Conservation (phyloP, 1,140 invertebrate species). For the Drosophila prosaltans region DNA sequence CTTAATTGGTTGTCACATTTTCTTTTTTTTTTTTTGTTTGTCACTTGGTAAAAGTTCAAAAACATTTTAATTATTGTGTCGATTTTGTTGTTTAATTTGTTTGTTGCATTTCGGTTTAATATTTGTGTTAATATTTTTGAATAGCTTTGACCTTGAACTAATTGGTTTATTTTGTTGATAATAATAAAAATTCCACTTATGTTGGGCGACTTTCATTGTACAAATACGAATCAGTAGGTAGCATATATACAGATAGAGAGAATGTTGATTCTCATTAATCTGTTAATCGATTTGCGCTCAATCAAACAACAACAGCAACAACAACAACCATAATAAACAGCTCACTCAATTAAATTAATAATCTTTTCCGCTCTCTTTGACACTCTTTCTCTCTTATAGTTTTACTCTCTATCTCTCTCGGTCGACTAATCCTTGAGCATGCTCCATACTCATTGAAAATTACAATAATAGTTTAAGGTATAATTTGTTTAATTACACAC, state of each 20-base stretch:
- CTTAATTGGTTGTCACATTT: slow-evolving; percentile 49
- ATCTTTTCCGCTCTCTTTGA: slow-evolving; percentile 2
- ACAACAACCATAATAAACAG: slow-evolving; percentile 4
- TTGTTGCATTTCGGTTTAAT: slow-evolving; percentile 29
- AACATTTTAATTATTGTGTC: slow-evolving; percentile 46
- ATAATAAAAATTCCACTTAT: slow-evolving; percentile 68
- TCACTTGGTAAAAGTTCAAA: slow-evolving; percentile 34
- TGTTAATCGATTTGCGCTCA: slow-evolving; percentile 72
- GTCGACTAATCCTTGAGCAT: slow-evolving; percentile 69
- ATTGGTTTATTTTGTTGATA: slow-evolving; percentile 53
- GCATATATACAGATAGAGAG: slow-evolving; percentile 16
- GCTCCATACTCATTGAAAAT: slow-evolving; percentile 17
- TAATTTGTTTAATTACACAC: slow-evolving; percentile 60
- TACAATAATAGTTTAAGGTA: slow-evolving; percentile 42
- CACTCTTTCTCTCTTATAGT: slow-evolving; percentile 7
- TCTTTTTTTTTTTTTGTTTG: slow-evolving; percentile 17
- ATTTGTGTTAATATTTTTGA: slow-evolving; percentile 9
- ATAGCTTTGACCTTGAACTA: slow-evolving; percentile 65
- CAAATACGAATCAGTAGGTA: slow-evolving; percentile 35
- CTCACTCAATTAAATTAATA: slow-evolving; percentile 64
- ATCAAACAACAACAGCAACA: slow-evolving; percentile 31
- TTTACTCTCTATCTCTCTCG: slow-evolving; percentile 16
- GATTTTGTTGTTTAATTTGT: slow-evolving; percentile 32
- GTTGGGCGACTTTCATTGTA: slow-evolving; percentile 37
- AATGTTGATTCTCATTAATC: slow-evolving; percentile 56